phyloP scores from a whole-genome alignment of 2,113 vertebrate genomes.

The Calyptommatus sinebrachiatus region DNA sequence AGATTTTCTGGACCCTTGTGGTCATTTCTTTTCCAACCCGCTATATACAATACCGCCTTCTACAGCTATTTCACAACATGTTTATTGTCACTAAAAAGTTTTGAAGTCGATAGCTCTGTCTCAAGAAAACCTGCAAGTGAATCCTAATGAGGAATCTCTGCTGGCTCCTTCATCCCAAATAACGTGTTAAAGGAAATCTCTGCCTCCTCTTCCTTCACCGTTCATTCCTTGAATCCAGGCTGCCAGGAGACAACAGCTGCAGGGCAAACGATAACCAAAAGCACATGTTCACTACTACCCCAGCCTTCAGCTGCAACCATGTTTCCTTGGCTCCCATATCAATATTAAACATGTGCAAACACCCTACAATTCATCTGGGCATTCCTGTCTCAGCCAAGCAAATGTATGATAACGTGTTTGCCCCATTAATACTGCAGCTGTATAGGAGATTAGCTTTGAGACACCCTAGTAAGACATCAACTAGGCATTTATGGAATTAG shows the following conservation, averaged over 20 bases:
- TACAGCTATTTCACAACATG: no score
- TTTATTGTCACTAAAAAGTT: no score
- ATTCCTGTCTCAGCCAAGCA: constrained; percentile 14
- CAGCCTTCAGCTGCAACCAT: not conserved
- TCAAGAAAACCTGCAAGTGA: no score
- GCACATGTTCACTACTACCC: not conserved
- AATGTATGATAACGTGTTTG: not conserved
- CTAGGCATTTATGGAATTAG: constrained; percentile 49
- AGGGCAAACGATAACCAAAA: not conserved
- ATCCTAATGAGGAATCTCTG: not conserved
- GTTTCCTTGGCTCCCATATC: not conserved
- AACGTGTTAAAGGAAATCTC: not conserved
- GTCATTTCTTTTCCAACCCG: no score
- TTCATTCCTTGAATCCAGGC: not conserved
- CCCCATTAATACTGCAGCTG: constrained; percentile 51
- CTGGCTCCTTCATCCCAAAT: not conserved
- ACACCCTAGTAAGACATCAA: constrained; percentile 24
- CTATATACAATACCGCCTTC: no score
- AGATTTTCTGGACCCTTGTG: no score
- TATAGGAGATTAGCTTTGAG: constrained; percentile 27
- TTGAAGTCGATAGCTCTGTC: no score
- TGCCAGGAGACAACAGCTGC: constrained; percentile 3
- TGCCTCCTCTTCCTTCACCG: not conserved
- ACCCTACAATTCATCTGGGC: constrained; percentile 9
- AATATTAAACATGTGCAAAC: not conserved